Percentiles rank a stretch among this genome's conserved stretches.
Evolutionary conservation across 2,797 vertebrate genomes (phyloP).

Genomic region (Forpus xanthops): DNA sequence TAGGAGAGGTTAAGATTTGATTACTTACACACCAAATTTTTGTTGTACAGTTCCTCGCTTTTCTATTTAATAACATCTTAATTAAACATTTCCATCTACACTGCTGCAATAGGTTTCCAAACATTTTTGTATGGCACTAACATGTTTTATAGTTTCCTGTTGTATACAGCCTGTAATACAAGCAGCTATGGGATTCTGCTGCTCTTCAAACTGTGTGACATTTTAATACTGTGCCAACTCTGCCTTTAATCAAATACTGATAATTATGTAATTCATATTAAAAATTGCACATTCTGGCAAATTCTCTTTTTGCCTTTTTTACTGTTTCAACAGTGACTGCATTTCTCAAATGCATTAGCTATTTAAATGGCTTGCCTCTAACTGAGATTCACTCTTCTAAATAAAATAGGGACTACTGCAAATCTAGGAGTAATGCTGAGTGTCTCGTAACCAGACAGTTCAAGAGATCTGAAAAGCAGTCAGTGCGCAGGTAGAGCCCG

Average conservation of each 20-base stretch:
- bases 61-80: neutral
- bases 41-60: neutral
- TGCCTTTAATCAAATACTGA: slow-evolving; percentile 12
- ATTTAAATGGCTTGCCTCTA: neutral
- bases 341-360: neutral
- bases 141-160: neutral
- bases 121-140: neutral
- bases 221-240: slow-evolving; percentile 15
- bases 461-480: neutral
- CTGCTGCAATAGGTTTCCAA: neutral
- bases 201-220: slow-evolving; percentile 12
- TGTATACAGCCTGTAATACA: neutral
- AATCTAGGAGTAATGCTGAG: neutral
- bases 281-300: neutral
- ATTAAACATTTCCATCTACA: neutral
- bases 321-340: neutral
- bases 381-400: neutral
- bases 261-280: neutral
- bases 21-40: neutral
- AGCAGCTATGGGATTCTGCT: neutral
- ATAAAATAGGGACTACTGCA: neutral
- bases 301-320: neutral
- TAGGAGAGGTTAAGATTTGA: neutral
- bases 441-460: neutral
- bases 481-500: rapidly evolving